Percentiles rank a stretch among this genome's conserved stretches.
Evolutionary conservation across 1,140 invertebrate genomes (phyloP).

Genomic region (Pseudachorutes palmiensis): DNA sequence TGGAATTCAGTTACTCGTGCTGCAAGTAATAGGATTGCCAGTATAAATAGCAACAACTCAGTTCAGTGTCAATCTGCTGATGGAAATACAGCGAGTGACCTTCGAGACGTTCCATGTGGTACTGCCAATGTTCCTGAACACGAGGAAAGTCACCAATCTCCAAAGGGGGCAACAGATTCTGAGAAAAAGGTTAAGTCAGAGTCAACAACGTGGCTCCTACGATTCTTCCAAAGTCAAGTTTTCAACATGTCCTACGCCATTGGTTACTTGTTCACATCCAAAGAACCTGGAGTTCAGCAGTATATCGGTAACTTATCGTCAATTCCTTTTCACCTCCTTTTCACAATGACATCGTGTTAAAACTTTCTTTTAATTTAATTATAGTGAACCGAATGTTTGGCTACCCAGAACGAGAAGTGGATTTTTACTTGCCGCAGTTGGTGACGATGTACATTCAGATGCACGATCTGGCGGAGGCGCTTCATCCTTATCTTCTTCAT

Average conservation of each 20-base stretch:
- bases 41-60: not conserved
- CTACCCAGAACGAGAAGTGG: conserved; percentile 82
- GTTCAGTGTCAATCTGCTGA: no score
- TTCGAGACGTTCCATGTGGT: no score
- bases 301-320: conserved; percentile 79
- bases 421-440: conserved; percentile 95
- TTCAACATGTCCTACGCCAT: conserved; percentile 98
- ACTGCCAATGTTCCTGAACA: not conserved
- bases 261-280: conserved; percentile 95
- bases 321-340: no score
- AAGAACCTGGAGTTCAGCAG: conserved; percentile 91
- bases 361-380: conserved; percentile 15
- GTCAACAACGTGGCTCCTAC: conserved; percentile 57
- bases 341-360: no score
- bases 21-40: not conserved
- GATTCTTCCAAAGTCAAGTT: conserved; percentile 90
- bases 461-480: conserved; percentile 86
- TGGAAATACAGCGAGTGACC: no score
- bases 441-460: conserved; percentile 98
- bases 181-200: conserved; percentile 19
- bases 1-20: conserved; percentile 9
- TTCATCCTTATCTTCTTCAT: conserved; percentile 89
- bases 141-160: no score
- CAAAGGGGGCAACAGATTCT: conserved; percentile 43
- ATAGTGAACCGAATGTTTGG: conserved; percentile 88